Evolutionary conservation across 2,113 vertebrate genomes (phyloP).

Genomic region (Mormoops blainvillei): DNA sequence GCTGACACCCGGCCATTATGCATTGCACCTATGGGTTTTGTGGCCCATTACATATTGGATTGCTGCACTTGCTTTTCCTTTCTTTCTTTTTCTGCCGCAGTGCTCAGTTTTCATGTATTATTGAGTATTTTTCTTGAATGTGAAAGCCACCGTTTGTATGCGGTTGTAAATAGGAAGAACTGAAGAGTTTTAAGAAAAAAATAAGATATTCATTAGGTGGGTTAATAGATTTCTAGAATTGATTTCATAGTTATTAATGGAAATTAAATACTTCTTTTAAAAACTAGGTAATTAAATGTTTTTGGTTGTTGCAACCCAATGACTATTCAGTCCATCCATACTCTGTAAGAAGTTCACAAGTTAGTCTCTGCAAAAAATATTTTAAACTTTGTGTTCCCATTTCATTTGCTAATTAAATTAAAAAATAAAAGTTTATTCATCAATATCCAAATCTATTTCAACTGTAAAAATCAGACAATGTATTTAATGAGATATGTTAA

Average conservation of each 20-base stretch:
- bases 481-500: not conserved
- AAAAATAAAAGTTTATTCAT: not conserved
- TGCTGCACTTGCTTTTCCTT: constrained; percentile 44
- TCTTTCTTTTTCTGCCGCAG: not conserved
- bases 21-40: constrained; percentile 61
- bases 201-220: not conserved
- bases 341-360: not conserved
- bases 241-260: not conserved
- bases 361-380: not conserved
- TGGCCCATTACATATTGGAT: constrained; percentile 61
- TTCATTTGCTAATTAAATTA: not conserved
- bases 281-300: not conserved
- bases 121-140: constrained; percentile 61
- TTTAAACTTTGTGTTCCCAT: not conserved
- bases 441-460: not conserved
- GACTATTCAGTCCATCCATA: not conserved
- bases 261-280: not conserved
- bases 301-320: not conserved
- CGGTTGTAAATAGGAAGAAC: not conserved
- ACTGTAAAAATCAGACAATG: not conserved
- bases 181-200: not conserved
- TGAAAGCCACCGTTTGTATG: not conserved
- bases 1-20: constrained; percentile 69
- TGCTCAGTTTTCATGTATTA: constrained; percentile 70
- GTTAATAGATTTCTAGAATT: not conserved